Conservation (phyloP, 2,888 invertebrate species). For the Drosophila cognata region DNA sequence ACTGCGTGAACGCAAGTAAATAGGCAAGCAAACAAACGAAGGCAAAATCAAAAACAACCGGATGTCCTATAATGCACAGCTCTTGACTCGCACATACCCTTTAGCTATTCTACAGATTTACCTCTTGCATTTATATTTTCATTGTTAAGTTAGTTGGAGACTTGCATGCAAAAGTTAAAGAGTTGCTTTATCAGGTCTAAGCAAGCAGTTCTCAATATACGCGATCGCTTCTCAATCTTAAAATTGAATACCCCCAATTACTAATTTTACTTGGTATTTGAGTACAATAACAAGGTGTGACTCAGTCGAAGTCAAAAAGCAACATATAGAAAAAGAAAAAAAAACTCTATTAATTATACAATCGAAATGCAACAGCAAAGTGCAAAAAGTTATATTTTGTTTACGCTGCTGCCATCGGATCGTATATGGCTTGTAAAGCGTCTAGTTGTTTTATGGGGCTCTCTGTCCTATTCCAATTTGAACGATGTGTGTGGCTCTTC, state of each 20-base stretch:
- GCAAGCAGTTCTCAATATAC: background rate
- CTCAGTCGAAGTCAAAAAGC: constrained; percentile 17
- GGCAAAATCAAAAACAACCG: constrained; percentile 17
- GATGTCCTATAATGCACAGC: background rate
- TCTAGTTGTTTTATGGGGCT: constrained; percentile 58
- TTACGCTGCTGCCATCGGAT: constrained; percentile 44
- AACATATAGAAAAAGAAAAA: constrained; percentile 6
- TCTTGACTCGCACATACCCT: constrained; percentile 1
- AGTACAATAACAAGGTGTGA: constrained; percentile 17
- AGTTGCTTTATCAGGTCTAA: background rate
- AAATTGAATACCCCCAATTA: background rate
- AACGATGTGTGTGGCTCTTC: constrained; percentile 66
- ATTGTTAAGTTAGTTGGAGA: background rate
- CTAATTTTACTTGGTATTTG: constrained; percentile 4
- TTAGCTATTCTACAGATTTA: background rate
- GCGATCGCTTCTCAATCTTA: background rate
- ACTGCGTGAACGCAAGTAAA: constrained; percentile 28
- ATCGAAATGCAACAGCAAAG: constrained; percentile 67
- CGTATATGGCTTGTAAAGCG: constrained; percentile 47
- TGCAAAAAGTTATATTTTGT: constrained; percentile 60
- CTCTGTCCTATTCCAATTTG: constrained; percentile 12
- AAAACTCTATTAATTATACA: constrained; percentile 56
- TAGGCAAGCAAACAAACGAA: constrained; percentile 8
- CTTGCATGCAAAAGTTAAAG: background rate
- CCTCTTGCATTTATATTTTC: background rate